Evolutionary conservation across 2,113 vertebrate species (phyloP).

Genomic region (Halichoeres trimaculatus): DNA sequence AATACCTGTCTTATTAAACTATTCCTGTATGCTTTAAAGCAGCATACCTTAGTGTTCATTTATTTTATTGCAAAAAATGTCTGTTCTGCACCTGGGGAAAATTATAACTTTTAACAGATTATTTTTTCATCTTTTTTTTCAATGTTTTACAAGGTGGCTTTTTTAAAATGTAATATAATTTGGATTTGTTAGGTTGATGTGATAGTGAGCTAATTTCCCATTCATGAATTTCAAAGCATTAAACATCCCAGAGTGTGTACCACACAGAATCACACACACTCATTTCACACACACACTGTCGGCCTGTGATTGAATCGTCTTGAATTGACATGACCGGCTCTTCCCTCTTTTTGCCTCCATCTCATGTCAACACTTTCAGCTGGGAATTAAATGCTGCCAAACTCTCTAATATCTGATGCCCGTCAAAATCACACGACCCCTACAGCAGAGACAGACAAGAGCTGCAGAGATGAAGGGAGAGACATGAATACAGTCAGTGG

Average conservation of each 20-base stretch:
- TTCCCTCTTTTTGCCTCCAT: conserved; percentile 21
- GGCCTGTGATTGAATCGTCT: conserved; percentile 33
- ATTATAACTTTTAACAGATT: too few relatives aligned
- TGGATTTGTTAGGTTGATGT: too few relatives aligned
- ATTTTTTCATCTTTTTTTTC: too few relatives aligned
- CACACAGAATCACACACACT: neutral
- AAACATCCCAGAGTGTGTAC: neutral
- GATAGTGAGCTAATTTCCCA: too few relatives aligned
- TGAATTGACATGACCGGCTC: conserved; percentile 1
- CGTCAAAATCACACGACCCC: conserved; percentile 18
- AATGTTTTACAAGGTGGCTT: too few relatives aligned
- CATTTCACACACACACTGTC: conserved; percentile 1
- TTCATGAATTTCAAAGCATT: too few relatives aligned
- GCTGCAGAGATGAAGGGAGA: neutral
- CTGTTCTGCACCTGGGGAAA: too few relatives aligned
- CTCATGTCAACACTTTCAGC: conserved; percentile 42
- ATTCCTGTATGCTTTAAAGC: too few relatives aligned
- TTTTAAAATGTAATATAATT: too few relatives aligned
- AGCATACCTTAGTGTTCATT: too few relatives aligned
- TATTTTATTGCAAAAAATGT: too few relatives aligned
- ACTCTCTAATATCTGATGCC: conserved; percentile 40
- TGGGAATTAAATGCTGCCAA: conserved; percentile 57
- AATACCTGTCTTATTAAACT: too few relatives aligned
- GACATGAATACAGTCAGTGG: neutral
- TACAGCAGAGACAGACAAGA: neutral